Conservation (phyloP, 2,113 vertebrate species). For the Laticauda colubrina region DNA sequence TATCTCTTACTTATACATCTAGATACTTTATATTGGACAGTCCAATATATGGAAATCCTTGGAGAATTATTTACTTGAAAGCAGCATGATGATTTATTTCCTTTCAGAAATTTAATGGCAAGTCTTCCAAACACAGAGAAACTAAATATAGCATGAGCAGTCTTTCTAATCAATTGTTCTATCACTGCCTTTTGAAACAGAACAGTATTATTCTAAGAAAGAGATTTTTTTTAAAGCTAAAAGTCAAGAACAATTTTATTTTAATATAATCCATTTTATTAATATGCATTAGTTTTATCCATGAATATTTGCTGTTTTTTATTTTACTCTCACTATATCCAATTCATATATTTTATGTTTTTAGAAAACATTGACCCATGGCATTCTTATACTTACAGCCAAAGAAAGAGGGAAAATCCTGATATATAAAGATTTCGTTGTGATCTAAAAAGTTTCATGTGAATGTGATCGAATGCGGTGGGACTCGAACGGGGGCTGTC, state of each 20-base stretch:
- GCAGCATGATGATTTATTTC: not conserved
- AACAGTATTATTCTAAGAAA: not conserved
- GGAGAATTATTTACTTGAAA: not conserved
- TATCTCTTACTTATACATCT: not conserved
- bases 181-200: not conserved
- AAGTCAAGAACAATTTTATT: not conserved
- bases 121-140: not conserved
- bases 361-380: not conserved
- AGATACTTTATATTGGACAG: not conserved
- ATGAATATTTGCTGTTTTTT: not conserved
- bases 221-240: not conserved
- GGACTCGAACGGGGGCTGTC: slow-evolving; percentile 67
- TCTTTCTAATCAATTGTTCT: not conserved
- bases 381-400: slow-evolving; percentile 83
- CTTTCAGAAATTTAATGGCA: not conserved
- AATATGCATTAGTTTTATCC: not conserved
- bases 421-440: slow-evolving; percentile 98
- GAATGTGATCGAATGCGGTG: slow-evolving; percentile 81
- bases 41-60: not conserved
- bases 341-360: slow-evolving; percentile 6
- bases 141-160: not conserved
- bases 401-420: slow-evolving; percentile 94
- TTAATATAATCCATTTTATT: not conserved
- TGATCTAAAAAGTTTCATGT: slow-evolving; percentile 95
- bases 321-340: not conserved